These are phyloP conservation scores for Aphelinus certus DNA, from an alignment of 1,140 invertebrate species.

Conservation along the genomic window DNA sequence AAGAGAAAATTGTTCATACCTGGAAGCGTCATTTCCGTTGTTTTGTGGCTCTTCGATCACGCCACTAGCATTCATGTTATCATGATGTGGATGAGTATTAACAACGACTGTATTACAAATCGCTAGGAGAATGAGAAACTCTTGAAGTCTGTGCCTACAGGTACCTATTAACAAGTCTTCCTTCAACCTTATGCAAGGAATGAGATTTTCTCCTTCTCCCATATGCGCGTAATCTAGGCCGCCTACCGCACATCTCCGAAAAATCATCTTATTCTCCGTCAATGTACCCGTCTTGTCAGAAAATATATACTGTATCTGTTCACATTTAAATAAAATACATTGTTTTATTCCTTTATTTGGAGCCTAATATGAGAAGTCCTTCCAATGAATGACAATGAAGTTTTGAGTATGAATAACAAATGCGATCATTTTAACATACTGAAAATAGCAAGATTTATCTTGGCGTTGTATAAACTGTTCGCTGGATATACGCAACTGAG, in stretches of 20 bases:
- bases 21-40: slow-evolving; percentile 47
- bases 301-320: slow-evolving; percentile 91
- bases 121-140: slow-evolving; percentile 91
- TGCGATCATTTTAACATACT: no score
- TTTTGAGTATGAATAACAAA: no score
- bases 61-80: slow-evolving; percentile 86
- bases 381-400: no score
- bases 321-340: slow-evolving; percentile 1
- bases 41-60: slow-evolving; percentile 68
- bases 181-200: slow-evolving; percentile 74
- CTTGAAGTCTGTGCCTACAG: slow-evolving; percentile 74
- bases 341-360: not conserved
- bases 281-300: slow-evolving; percentile 98
- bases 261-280: slow-evolving; percentile 98
- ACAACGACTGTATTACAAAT: slow-evolving; percentile 98
- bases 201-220: slow-evolving; percentile 70
- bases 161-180: slow-evolving; percentile 71
- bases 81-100: slow-evolving; percentile 86
- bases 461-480: no score
- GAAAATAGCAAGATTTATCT: no score
- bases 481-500: no score
- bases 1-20: slow-evolving; percentile 35
- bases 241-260: slow-evolving; percentile 87
- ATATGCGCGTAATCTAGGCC: slow-evolving; percentile 90
- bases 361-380: not conserved